Conservation (phyloP, 2,113 vertebrate genomes). For the Engystomops pustulosus region DNA sequence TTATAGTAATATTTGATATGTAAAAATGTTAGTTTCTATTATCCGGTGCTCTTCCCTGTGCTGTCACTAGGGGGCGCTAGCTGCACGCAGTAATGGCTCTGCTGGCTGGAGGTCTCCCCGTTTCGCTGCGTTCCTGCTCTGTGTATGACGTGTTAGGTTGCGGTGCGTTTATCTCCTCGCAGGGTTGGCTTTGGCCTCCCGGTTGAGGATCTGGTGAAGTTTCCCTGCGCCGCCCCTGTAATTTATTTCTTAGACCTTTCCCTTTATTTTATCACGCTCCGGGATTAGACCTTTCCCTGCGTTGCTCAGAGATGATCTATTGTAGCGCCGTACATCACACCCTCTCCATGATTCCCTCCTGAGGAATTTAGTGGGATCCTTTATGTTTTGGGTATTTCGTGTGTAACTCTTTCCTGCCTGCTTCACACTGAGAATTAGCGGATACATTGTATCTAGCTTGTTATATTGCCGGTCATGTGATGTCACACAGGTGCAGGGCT, state of each 20-base stretch:
- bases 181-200: too few species aligned
- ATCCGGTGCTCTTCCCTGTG: background rate
- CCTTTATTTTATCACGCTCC: background rate
- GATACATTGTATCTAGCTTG: too few species aligned
- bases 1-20: too few species aligned
- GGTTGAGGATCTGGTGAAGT: background rate
- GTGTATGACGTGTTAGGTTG: constrained; percentile 23
- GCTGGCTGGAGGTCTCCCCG: background rate
- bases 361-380: background rate
- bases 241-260: constrained; percentile 45
- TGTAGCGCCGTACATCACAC: background rate
- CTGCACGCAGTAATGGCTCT: background rate
- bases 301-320: background rate
- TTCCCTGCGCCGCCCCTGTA: background rate
- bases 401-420: too few species aligned
- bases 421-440: too few species aligned
- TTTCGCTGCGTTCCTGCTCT: background rate
- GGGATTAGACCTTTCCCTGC: constrained; percentile 5
- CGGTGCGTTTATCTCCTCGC: constrained; percentile 31
- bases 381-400: too few species aligned
- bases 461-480: too few species aligned
- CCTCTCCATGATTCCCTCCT: background rate
- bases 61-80: background rate
- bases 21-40: too few species aligned
- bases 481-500: too few species aligned